Base-by-base conservation (phyloP, 2,888 invertebrate species). In the Nebria salina region DNA sequence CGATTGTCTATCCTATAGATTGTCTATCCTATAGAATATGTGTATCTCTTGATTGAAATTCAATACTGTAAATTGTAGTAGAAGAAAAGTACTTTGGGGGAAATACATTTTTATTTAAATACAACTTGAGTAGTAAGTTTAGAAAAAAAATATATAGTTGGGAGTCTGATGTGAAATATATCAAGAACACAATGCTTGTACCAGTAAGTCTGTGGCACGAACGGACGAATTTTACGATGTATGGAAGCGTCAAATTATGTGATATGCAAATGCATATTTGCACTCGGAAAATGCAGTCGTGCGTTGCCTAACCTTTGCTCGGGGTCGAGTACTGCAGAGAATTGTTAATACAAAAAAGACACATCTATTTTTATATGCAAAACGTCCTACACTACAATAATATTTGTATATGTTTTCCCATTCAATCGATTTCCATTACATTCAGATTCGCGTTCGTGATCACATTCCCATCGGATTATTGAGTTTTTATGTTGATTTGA, bases 401-500 rank as follows among this genome's bases (percentile, higher is more conserved):
- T 4, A 5, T 34, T 34, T 34, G 34, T 34, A 34, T 34, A 34
- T 34, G 34, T 34, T 34, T 34, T 34, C 34, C 34, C 34, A 34
- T 34, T 34, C 34, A 5, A 34, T 34, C 34, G 34, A 34, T 34
- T 34, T 34, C 34, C 34, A 34, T 34, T 34, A 34, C 34, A 34
- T 34, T 34, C 5, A 4, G 34, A 70, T 34, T 70, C 34, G 25
- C 26, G 11, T 25, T 11, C 25, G 34, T 20, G 25, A 11, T 11
- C 34, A 25, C 70, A 26, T 26, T 34, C 70, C 25, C 26, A 7
- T 41, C 15, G 73, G 78, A 72, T 78, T 78, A 78, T 78, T 65
- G 78, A 73, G 78, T 73, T 78, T 78, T 78, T 78, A 78, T 73
- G 78, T 73, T 78, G 78, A 78, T 78, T 78, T 78, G 78, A 78